phyloP scores from a whole-genome alignment of 2,113 vertebrate genomes.

The Heteronetta atricapilla region DNA sequence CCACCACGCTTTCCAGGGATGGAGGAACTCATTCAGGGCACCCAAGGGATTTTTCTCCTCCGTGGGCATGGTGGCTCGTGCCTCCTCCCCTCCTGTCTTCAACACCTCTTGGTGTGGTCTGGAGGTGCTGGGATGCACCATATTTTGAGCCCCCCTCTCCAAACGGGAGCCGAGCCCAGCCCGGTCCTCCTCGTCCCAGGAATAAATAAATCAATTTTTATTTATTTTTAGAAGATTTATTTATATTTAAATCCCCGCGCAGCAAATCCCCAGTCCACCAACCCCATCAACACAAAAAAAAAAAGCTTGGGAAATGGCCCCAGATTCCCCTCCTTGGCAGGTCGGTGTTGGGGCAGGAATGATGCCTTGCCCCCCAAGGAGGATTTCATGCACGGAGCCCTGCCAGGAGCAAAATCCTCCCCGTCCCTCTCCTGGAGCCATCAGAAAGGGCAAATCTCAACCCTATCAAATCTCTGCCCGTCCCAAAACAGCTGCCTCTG shows the following conservation, averaged over 20 bases:
- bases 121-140: background rate
- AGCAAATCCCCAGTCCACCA: too few species aligned
- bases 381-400: background rate
- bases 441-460: background rate
- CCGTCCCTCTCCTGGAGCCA: background rate
- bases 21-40: background rate
- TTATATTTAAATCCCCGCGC: too few species aligned
- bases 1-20: background rate
- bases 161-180: rapidly evolving
- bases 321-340: too few species aligned
- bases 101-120: background rate
- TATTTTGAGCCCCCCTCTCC: background rate
- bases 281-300: too few species aligned
- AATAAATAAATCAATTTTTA: too few species aligned
- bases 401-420: background rate
- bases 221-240: too few species aligned
- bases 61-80: background rate
- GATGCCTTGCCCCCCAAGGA: background rate
- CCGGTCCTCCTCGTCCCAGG: background rate
- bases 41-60: background rate
- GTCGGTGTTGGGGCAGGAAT: too few species aligned
- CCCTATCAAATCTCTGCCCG: rapidly evolving
- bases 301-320: too few species aligned
- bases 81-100: background rate
- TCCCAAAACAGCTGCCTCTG: rapidly evolving